Base-by-base conservation (phyloP, 2,797 vertebrate species). In the Poeciliopsis paucimaculata region DNA sequence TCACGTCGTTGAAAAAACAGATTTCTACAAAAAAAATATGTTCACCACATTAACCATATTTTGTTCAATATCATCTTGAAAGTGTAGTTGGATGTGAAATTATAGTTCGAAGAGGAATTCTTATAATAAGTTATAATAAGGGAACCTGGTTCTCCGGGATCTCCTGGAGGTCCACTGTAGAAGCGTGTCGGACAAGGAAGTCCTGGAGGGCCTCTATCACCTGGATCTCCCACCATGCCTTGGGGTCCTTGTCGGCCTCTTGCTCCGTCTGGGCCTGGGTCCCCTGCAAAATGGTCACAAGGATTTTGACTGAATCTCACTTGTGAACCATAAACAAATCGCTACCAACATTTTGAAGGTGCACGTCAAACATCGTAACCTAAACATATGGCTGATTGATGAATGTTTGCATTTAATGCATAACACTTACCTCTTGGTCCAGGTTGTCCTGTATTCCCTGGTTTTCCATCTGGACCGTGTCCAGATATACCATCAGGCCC, bases 391-490 rank as follows among this genome's bases (percentile, higher is more conserved):
- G 43, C 55, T 5, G 31, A 73, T 49, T 5, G 46, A 73, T 34
- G 15, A 13, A 55, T 28, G 51, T 73, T 11, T 11, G 28, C 45
- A 10, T 5, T 84, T 8, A 55, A 18, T 74, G n/a, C 81, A 8
- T 62, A 62, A 62, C 31, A 18, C 7, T 81, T 74, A 94, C 94
- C 94, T 86, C 53, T 90, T 80, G 72, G 79, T 12, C 95, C 95
- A 31, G 89, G 90, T 71, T 75, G 79, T 77, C 95, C 94, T 51
- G 0, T 1, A 76, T 3, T 49, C 82, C 95, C 94, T 86, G 85
- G 76, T 4, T 80, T 66, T 76, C 94, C 94, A 1, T 72, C 39
- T 75, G n/a, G 74, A 70, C 92, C 92, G 66, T 75, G 75, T 75
- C 73, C 79, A 49, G 88, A 71, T 47, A 41, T 16, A 0, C 93